These are phyloP conservation scores for Linnaemya tessellans DNA, from an alignment of 2,888 invertebrate species.

Conservation along the genomic window DNA sequence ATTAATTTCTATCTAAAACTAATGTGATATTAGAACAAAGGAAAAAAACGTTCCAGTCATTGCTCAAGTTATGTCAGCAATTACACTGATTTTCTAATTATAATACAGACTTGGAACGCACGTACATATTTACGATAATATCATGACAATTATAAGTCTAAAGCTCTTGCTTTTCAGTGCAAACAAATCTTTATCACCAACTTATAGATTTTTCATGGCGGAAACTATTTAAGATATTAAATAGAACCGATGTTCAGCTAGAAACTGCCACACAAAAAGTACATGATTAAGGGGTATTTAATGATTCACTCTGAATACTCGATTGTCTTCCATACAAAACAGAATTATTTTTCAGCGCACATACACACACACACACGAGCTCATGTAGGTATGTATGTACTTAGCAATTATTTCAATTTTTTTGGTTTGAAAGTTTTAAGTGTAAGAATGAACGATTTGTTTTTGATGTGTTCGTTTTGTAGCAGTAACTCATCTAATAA, in stretches of 20 bases:
- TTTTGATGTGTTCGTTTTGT: too few relatives aligned
- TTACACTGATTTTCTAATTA: conserved; percentile 9
- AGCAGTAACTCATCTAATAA: too few relatives aligned
- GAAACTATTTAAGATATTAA: conserved; percentile 24
- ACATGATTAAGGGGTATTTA: conserved; percentile 19
- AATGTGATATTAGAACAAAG: conserved; percentile 26
- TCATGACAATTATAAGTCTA: conserved; percentile 5
- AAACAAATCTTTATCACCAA: conserved; percentile 27
- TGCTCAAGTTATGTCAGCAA: conserved; percentile 41
- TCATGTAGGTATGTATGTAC: too few relatives aligned
- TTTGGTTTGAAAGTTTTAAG: background rate
- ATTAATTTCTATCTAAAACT: background rate
- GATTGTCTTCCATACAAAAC: background rate
- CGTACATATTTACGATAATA: too few relatives aligned
- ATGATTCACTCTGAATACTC: conserved; percentile 1
- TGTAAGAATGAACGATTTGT: background rate
- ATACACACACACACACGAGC: background rate
- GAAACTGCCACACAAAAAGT: background rate
- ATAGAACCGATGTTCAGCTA: conserved; percentile 6
- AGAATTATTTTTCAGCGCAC: background rate
- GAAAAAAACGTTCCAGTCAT: conserved; percentile 51
- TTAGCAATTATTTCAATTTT: background rate
- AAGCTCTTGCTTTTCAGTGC: background rate
- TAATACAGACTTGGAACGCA: background rate
- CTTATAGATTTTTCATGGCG: conserved; percentile 5